phyloP scores from a whole-genome alignment of 2,113 vertebrate species.

The Nestor notabilis region DNA sequence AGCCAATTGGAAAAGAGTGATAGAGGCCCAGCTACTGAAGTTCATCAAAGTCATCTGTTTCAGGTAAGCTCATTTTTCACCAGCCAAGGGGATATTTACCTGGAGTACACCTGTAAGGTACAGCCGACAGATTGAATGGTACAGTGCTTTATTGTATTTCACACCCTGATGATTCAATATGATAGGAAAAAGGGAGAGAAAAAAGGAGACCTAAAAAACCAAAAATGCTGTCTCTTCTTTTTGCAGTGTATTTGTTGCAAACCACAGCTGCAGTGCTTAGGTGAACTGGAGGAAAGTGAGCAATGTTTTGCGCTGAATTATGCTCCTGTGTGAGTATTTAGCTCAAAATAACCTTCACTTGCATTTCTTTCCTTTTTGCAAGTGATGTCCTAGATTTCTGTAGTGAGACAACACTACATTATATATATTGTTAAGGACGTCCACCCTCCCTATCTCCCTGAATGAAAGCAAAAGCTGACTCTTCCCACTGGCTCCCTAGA shows the following conservation, averaged over 20 bases:
- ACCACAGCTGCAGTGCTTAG: background rate
- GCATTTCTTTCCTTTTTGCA: background rate
- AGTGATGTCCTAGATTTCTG: background rate
- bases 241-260: background rate
- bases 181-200: constrained; percentile 66
- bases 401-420: background rate
- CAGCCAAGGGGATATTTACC: constrained; percentile 91
- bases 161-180: constrained; percentile 90
- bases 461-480: background rate
- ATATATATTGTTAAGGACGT: fast-evolving
- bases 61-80: constrained; percentile 96
- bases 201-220: background rate
- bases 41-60: constrained; percentile 97
- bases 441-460: background rate
- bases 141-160: constrained; percentile 98
- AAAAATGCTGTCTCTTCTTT: background rate
- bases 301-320: background rate
- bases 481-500: background rate
- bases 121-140: constrained; percentile 93
- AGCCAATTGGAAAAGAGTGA: constrained; percentile 99
- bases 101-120: constrained; percentile 93
- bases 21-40: constrained; percentile 84
- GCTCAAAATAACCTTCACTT: background rate
- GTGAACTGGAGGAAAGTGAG: background rate
- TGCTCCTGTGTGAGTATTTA: background rate